phyloP scores from a whole-genome alignment of 2,113 vertebrate species.

The Planiliza haematocheilus region DNA sequence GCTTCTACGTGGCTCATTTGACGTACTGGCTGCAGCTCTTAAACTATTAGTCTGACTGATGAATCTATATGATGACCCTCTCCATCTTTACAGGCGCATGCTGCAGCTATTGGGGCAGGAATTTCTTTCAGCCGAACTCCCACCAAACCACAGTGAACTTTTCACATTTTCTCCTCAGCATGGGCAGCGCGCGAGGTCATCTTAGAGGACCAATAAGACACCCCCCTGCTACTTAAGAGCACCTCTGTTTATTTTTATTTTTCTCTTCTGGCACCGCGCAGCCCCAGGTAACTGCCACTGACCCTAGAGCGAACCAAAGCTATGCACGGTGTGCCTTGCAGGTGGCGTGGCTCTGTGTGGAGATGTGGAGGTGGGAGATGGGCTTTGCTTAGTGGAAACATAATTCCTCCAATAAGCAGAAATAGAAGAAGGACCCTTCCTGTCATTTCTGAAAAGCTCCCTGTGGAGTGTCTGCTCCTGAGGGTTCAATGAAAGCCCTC shows the following conservation, averaged over 20 bases:
- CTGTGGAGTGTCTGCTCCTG: conserved; percentile 3
- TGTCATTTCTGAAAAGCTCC: neutral
- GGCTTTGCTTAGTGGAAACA: conserved; percentile 48
- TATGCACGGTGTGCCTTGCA: conserved; percentile 63
- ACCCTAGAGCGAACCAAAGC: conserved; percentile 69
- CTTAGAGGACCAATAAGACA: conserved; percentile 64
- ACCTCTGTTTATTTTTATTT: conserved; percentile 80
- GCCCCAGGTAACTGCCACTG: conserved; percentile 70
- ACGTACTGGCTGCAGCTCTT: conserved; percentile 21
- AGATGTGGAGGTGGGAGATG: conserved; percentile 41
- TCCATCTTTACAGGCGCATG: neutral
- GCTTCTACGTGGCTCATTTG: conserved; percentile 26
- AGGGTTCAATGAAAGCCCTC: neutral
- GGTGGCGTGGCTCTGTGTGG: conserved; percentile 67
- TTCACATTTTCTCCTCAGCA: conserved; percentile 82
- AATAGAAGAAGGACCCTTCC: conserved; percentile 33
- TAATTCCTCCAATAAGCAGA: conserved; percentile 53
- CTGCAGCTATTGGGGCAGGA: conserved; percentile 41
- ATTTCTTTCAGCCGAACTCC: conserved; percentile 34
- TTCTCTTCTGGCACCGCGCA: conserved; percentile 67
- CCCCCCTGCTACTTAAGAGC: conserved; percentile 71
- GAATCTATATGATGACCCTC: conserved; percentile 11
- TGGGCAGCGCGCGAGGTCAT: conserved; percentile 65
- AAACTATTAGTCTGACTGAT: conserved; percentile 22
- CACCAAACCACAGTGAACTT: conserved; percentile 71